Evolutionary conservation across 2,888 invertebrate genomes (phyloP).

Genomic region (Allygus modestus): DNA sequence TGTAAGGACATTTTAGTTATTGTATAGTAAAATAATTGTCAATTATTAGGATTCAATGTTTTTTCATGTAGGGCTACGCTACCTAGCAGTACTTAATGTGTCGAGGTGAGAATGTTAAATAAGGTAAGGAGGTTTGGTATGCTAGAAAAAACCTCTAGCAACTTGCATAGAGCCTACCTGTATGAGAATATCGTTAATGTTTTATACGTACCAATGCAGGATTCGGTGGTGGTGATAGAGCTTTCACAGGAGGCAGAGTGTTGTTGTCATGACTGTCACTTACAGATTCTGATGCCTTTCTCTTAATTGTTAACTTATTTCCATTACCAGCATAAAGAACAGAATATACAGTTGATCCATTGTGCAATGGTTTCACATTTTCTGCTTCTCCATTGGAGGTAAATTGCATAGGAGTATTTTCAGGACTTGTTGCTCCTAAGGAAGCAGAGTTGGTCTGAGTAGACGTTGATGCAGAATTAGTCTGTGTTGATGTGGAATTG

Average conservation of each 20-base stretch:
- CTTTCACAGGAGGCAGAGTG: background rate
- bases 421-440: conserved; percentile 71
- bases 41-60: too few species aligned
- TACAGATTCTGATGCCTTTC: conserved; percentile 77
- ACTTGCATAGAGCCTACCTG: too few species aligned
- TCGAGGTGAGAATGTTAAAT: too few species aligned
- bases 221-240: conserved; percentile 15
- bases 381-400: conserved; percentile 72
- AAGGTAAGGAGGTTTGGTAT: too few species aligned
- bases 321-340: conserved; percentile 89
- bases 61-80: too few species aligned
- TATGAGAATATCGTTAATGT: too few species aligned
- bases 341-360: conserved; percentile 81
- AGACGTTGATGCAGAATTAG: conserved; percentile 71
- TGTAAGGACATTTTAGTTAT: too few species aligned
- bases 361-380: conserved; percentile 74
- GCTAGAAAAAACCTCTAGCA: too few species aligned
- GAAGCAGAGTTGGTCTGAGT: background rate
- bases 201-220: background rate
- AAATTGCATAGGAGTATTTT: background rate
- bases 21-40: too few species aligned
- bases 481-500: conserved; percentile 79
- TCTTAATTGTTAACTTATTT: conserved; percentile 90
- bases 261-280: conserved; percentile 29
- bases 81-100: too few species aligned